A percentile compares a stretch with the other conserved stretches of the same genome.
Conservation (phyloP, 2,888 invertebrate genomes). For the Epirrhoe alternata region DNA sequence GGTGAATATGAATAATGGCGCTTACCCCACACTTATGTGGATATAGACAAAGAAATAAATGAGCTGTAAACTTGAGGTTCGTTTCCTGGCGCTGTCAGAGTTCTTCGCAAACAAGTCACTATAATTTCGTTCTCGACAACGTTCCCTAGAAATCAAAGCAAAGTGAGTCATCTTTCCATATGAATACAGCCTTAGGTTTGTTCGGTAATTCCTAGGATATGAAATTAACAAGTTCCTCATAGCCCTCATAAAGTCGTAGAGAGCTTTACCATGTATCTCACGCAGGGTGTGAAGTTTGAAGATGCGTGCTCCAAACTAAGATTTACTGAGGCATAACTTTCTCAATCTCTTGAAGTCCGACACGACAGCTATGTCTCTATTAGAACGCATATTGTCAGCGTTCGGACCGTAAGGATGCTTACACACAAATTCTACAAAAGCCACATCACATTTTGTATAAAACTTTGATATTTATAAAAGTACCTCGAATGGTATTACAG, state of each 20-base stretch:
- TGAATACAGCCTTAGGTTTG: slow-evolving; percentile 9
- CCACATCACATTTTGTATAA: neutral
- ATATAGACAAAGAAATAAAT: neutral
- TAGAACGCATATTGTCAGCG: slow-evolving; percentile 2
- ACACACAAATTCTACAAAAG: neutral
- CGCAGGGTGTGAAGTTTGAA: slow-evolving; percentile 37
- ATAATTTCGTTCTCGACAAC: too few species aligned
- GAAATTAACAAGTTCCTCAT: slow-evolving; percentile 52
- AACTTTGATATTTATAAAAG: neutral
- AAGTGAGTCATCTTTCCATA: neutral
- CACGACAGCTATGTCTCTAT: slow-evolving; percentile 2
- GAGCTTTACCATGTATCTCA: slow-evolving; percentile 29
- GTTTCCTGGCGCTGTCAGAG: too few species aligned
- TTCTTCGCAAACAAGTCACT: too few species aligned
- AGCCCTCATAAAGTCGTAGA: slow-evolving; percentile 31
- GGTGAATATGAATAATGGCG: too few species aligned
- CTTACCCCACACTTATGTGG: neutral
- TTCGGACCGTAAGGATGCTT: slow-evolving; percentile 1
- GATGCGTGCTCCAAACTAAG: slow-evolving; percentile 38
- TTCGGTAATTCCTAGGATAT: slow-evolving; percentile 38
- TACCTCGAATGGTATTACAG: neutral
- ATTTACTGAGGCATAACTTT: slow-evolving; percentile 19
- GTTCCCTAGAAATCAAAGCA: neutral
- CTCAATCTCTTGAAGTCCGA: slow-evolving; percentile 32
- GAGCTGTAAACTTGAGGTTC: neutral